Base-by-base conservation (phyloP, 1,140 invertebrate species). In the Protaetia brevitarsis region DNA sequence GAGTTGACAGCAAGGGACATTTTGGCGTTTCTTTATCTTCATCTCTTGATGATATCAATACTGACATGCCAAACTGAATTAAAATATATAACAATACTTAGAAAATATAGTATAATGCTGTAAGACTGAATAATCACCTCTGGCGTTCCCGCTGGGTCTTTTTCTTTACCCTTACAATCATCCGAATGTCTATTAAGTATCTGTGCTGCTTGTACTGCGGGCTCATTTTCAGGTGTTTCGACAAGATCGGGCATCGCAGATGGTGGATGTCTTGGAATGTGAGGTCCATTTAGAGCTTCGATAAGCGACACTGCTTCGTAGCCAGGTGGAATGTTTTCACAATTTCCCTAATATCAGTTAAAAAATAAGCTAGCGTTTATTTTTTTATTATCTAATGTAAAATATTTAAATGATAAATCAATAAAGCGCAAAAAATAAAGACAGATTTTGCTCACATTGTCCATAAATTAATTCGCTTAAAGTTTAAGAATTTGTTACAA, bases 241-340 rank as follows among this genome's bases (percentile, higher is more conserved):
- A 72, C 84, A 76, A 65, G 80, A 76, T 86, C 84, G 64, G 82
- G 80, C 58, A 80, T 80, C 4, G 82, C 82, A 19, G 86, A 79
- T 13, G 85, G 79, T 11, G 82, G 79, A 31, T 79, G 79, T 68
- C 88, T 82, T 1, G 85, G 81, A 19, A 83, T 82, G 69, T 85
- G 87, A 2, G 95, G 95, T 0, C 97, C 97, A 83, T 99, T 99
- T n/a, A 99, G 81, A 4, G 97, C 97, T 82, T 99, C 97, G 64
- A 98, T 92, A n/a, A 99, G 82, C 0, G 96, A 94, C 41, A 99
- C 90, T 16, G 94, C 89, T 81, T 98, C 94, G 78, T 97, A 98
- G 0, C 97, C 96, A 0, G 88, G 83, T 28, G 96, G 95, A 73
- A 97, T 91, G 78, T 93, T 92, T 78, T 94, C 90, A n/a, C n/a